Conservation (phyloP, 2,113 vertebrate species). For the Paralichthys olivaceus region DNA sequence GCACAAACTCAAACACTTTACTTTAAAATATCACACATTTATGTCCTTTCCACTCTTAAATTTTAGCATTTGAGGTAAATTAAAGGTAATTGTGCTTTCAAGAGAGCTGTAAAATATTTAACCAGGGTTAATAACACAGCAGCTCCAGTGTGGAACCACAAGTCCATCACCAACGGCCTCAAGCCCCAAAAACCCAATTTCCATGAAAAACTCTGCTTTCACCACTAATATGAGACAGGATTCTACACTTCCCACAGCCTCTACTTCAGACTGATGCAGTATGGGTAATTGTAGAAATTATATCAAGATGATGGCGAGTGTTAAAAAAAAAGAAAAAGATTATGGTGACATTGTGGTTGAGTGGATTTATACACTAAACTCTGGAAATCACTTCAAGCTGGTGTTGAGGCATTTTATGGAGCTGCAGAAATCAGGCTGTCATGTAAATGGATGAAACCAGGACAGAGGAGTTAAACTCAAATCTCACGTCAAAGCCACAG, state of each 20-base stretch:
- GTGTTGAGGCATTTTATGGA: conserved; percentile 40
- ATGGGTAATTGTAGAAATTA: too few species aligned
- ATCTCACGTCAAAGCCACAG: background rate
- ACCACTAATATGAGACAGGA: too few species aligned
- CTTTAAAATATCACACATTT: conserved; percentile 6
- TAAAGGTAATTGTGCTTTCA: conserved; percentile 27
- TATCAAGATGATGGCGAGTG: background rate
- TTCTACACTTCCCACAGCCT: too few species aligned
- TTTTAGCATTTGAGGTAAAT: conserved; percentile 10
- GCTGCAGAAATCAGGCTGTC: conserved; percentile 24
- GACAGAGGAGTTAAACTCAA: background rate
- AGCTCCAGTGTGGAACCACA: background rate
- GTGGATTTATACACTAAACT: conserved; percentile 61
- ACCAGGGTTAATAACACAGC: conserved; percentile 11
- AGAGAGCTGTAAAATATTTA: conserved; percentile 42
- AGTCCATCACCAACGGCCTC: too few species aligned
- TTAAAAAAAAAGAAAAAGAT: conserved; percentile 31
- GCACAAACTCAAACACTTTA: too few species aligned
- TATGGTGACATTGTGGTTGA: conserved; percentile 43
- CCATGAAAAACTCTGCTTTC: too few species aligned
- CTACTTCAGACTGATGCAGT: too few species aligned
- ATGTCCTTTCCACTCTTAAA: background rate
- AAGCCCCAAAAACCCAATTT: too few species aligned
- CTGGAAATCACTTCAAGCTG: conserved; percentile 67
- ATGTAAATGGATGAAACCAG: conserved; percentile 39